These are phyloP conservation scores for Drosophila bocki DNA, from an alignment of 1,140 invertebrate species.

Conservation along the genomic window DNA sequence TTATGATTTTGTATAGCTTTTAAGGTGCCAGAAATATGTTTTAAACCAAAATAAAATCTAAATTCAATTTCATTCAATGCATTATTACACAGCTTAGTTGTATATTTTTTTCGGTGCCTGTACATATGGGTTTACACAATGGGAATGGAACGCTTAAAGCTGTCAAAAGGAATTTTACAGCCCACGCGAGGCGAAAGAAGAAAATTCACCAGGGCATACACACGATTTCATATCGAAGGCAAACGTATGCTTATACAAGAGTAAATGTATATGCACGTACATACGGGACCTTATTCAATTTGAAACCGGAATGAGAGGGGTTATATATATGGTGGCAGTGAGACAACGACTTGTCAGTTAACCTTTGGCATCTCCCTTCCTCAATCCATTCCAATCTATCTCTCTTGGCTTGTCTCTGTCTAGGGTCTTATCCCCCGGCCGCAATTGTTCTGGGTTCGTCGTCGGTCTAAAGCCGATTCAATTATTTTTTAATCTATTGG, in stretches of 20 bases:
- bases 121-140: constrained; percentile 30
- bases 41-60: background rate
- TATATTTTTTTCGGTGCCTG: background rate
- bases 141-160: constrained; percentile 60
- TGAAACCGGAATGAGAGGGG: constrained; percentile 27
- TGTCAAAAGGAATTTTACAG: constrained; percentile 73
- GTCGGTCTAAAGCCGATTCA: constrained; percentile 56
- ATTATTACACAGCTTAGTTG: background rate
- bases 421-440: constrained; percentile 2
- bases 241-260: constrained; percentile 8
- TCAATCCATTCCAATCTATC: background rate
- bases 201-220: constrained; percentile 43
- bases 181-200: constrained; percentile 36
- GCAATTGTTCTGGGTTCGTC: constrained; percentile 12
- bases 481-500: constrained; percentile 77
- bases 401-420: constrained; percentile 3
- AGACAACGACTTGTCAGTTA: constrained; percentile 71
- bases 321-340: constrained; percentile 51
- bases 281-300: constrained; percentile 57
- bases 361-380: constrained; percentile 52
- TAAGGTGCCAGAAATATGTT: background rate
- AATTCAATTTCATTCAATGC: background rate
- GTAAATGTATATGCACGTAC: constrained; percentile 2
- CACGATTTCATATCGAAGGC: constrained; percentile 25
- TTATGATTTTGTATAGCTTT: background rate